A percentile compares a stretch with the other conserved stretches of the same genome.
Conservation (phyloP, 2,888 invertebrate species). For the Pterobdella sp. region DNA sequence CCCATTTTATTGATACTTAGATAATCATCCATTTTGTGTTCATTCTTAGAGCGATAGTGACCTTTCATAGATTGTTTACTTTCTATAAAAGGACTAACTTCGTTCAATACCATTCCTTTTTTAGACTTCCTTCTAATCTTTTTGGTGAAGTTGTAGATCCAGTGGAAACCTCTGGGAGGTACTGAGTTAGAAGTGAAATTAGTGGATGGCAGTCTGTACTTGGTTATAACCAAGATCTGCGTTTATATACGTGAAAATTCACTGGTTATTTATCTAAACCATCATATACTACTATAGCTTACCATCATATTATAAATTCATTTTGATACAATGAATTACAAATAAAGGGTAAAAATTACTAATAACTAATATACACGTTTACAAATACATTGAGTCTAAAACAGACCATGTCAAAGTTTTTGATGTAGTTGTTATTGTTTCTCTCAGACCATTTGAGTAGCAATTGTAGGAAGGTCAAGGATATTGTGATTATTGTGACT, state of each 20-base stretch:
- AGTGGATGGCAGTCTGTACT: constrained; percentile 1
- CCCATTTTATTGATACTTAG: too few species aligned
- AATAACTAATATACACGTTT: too few species aligned
- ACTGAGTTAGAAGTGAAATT: background rate
- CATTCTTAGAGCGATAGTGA: too few species aligned
- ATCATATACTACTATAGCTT: too few species aligned
- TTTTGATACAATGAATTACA: too few species aligned
- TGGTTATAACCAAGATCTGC: background rate
- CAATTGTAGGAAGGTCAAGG: background rate
- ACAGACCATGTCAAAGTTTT: background rate
- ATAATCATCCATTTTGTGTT: too few species aligned
- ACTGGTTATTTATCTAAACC: background rate
- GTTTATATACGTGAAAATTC: background rate
- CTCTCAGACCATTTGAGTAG: background rate
- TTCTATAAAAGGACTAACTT: too few species aligned
- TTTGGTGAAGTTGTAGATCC: background rate
- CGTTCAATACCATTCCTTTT: background rate
- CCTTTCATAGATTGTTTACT: too few species aligned
- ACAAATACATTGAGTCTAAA: too few species aligned
- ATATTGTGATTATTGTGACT: background rate
- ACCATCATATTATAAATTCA: too few species aligned
- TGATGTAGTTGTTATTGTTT: background rate
- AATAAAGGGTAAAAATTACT: too few species aligned
- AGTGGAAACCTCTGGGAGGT: background rate
- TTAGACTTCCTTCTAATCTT: background rate